Evolutionary conservation across 2,888 invertebrate species (phyloP).

Genomic region (Steinernema hermaphroditum): DNA sequence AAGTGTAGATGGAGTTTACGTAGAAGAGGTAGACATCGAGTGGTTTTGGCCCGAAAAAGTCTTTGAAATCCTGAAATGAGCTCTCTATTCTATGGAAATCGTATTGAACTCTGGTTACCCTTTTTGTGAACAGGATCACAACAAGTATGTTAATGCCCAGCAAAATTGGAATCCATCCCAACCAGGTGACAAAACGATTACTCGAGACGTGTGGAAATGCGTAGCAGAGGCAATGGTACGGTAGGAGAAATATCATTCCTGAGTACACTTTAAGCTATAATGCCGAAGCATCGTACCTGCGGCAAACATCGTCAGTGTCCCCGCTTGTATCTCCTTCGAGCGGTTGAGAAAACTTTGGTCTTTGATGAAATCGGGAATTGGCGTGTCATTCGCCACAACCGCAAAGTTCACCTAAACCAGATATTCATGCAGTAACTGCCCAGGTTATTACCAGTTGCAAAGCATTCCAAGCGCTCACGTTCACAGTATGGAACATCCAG

Average conservation of each 20-base stretch:
- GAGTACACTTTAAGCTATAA: background rate
- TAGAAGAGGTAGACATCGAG: background rate
- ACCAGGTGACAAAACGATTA: background rate
- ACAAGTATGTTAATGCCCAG: background rate
- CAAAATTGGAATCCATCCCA: background rate
- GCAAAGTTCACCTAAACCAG: conserved; percentile 1
- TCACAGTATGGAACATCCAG: background rate
- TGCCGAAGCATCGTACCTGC: background rate
- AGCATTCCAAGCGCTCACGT: conserved; percentile 1
- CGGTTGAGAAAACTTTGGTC: background rate
- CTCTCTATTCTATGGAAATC: background rate
- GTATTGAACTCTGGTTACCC: background rate
- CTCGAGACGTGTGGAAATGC: background rate
- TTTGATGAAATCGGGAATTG: background rate
- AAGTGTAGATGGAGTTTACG: background rate
- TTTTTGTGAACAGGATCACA: background rate
- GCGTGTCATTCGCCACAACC: background rate
- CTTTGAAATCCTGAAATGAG: background rate
- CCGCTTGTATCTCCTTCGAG: conserved; percentile 5
- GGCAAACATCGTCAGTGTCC: conserved; percentile 5
- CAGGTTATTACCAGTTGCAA: conserved; percentile 2
- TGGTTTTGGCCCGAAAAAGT: background rate
- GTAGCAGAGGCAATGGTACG: background rate
- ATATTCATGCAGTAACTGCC: too few species aligned
- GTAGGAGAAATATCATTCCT: conserved; percentile 8